Base-by-base conservation (phyloP, 2,888 invertebrate species). In the Helobdella robusta region DNA sequence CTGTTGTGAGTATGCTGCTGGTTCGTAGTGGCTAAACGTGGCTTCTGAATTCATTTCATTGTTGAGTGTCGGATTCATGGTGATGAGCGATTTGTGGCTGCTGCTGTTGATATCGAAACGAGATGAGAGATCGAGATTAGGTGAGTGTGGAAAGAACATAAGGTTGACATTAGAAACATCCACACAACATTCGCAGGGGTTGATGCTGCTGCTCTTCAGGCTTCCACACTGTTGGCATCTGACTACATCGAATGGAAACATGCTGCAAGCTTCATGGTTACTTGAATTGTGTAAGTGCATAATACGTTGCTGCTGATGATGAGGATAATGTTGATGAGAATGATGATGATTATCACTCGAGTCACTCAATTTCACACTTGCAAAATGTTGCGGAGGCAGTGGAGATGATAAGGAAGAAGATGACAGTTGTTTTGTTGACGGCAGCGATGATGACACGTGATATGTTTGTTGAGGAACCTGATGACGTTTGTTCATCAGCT, bases 61-160 rank as follows among this genome's bases (percentile, higher is more conserved):
- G 48, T 48, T 48, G 48, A 23, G n/a, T n/a, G n/a, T n/a, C n/a
- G n/a, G n/a, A 50, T 5, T 50, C 23, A 28, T 56, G n/a, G 20
- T 36, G 25, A 23, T n/a, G 25, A 32, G 4, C 23, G 34, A 32
- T 32, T 30, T 34, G 34, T 36, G 25, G 40, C 28, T 36, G 44
- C 2, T 23, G 20, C 28, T 23, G 44, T 60, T 40, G 44, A 4
- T n/a, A 30, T 30, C 23, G 44, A 44, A 25, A n/a, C 44, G 36
- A 1, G 60, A 46, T 5, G 60, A 35, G 44, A 60, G 25, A 44
- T 60, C 60, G 60, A 40, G 44, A 30, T 46, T 60, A 30, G 60
- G 60, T n/a, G 60, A 60, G 3, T 44, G 60, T n/a, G 60, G 60
- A 18, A 60, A 60, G 25, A 44, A 28, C 2, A 60, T 60, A 25